Evolutionary conservation across 1,140 invertebrate genomes (phyloP), one percentile per base, ranked within the genome.

Genomic region (Laupala kohalensis): DNA sequence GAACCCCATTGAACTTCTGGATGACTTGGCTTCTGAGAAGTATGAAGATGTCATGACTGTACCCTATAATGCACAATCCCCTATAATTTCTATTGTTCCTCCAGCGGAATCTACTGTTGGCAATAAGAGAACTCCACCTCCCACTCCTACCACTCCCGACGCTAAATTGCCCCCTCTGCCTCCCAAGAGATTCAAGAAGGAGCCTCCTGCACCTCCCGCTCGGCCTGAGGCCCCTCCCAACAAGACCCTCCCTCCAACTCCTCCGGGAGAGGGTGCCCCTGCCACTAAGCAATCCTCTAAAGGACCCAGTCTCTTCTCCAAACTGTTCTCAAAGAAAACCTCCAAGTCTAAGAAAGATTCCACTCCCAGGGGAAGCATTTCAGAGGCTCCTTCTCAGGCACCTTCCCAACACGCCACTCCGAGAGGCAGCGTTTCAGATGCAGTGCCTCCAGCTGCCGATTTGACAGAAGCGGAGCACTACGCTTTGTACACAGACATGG

Each of bases 381-480:
- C 64, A 13, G 64, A 25, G 4, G 67, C 27, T 5, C 65, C 65
- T 13, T 24, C 64, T 73, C 76, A 27, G 73, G 73, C 9, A 77
- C 75, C 64, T 72, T 75, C 3, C 74, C 73, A 13, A 76, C 74
- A 27, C 71, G 77, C 12, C 77, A 78, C 30, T 76, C 76, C 13
- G 73, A 74, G 25, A 77, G 28, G 25, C 71, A 75, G 15, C 75
- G 79, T 5, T 77, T 77, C 5, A 77, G 81, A n/a, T 19, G 13
- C 64, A 2, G 12, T 23, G 12, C 64, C 64, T 70, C 23, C 53
- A 24, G 15, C 62, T n/a, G 78, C 9, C 78, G 87, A 92, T 73
- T 78, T 93, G 23, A 93, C 91, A 3, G 92, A 93, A 74, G 92
- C 91, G 2, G 92, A 94, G 77, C 89, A 93, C 79, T 94, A 92